Conservation (phyloP, 2,888 invertebrate species). For the Tenthredo livida region DNA sequence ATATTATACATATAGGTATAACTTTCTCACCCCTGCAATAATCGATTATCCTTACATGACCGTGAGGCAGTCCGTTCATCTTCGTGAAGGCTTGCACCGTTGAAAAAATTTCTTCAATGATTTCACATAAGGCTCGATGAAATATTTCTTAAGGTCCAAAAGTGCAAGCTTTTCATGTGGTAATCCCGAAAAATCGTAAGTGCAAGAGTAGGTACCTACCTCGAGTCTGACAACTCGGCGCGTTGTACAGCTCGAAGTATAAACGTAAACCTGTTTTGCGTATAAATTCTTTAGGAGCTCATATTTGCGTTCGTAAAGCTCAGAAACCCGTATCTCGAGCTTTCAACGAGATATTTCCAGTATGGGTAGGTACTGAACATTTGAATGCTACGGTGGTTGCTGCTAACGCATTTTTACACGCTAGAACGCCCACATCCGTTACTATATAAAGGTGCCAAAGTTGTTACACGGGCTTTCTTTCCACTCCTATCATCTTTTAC, state of each 20-base stretch:
- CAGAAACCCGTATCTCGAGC: constrained; percentile 34
- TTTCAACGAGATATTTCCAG: constrained; percentile 42
- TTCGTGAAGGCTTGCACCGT: constrained; percentile 33
- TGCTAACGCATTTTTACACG: constrained; percentile 41
- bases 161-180: constrained; percentile 5
- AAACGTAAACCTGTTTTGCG: constrained; percentile 45
- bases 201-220: neutral
- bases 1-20: neutral
- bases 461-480: neutral
- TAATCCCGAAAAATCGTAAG: neutral
- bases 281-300: constrained; percentile 44
- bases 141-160: neutral
- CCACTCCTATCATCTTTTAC: neutral
- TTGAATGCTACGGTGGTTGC: constrained; percentile 26
- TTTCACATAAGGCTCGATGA: neutral
- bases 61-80: constrained; percentile 36
- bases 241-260: neutral
- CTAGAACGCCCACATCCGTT: constrained; percentile 21
- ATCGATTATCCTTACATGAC: constrained; percentile 45
- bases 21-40: constrained; percentile 27
- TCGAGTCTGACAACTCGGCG: constrained; percentile 4
- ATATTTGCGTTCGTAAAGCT: constrained; percentile 43
- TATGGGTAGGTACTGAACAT: constrained; percentile 33
- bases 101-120: neutral
- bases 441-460: constrained; percentile 8